A percentile compares a stretch with the other conserved stretches of the same genome.
phyloP scores from a whole-genome alignment of 2,797 vertebrate species.

The Onychomys arenicola region DNA sequence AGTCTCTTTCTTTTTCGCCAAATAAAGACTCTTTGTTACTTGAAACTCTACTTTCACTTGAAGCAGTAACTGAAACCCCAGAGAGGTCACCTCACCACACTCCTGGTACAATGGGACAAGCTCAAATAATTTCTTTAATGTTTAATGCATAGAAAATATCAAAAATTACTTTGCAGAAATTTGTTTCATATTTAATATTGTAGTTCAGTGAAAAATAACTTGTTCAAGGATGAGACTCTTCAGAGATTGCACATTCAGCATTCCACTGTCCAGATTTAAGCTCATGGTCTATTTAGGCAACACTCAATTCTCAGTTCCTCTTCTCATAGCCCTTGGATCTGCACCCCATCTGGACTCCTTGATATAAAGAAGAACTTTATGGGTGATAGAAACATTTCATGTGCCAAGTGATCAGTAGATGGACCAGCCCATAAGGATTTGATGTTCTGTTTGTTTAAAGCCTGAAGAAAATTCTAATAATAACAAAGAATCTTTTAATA shows the following conservation, averaged over 20 bases:
- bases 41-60: neutral
- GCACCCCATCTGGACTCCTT: neutral
- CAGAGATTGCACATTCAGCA: fast-evolving
- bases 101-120: neutral
- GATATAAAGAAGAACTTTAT: neutral
- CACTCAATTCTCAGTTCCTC: neutral
- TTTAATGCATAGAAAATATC: neutral
- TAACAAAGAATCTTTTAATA: neutral
- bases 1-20: neutral
- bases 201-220: neutral
- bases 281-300: neutral
- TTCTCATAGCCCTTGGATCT: neutral
- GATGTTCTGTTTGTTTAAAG: neutral
- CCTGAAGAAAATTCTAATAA: neutral
- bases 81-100: neutral
- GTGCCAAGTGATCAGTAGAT: neutral
- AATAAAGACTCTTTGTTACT: neutral
- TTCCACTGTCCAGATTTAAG: neutral
- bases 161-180: neutral
- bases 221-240: neutral
- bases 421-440: neutral
- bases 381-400: neutral
- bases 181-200: neutral
- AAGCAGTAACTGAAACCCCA: neutral
- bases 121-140: neutral